Evolutionary conservation across 2,113 vertebrate genomes (phyloP).

Genomic region (Heptranchias perlo): DNA sequence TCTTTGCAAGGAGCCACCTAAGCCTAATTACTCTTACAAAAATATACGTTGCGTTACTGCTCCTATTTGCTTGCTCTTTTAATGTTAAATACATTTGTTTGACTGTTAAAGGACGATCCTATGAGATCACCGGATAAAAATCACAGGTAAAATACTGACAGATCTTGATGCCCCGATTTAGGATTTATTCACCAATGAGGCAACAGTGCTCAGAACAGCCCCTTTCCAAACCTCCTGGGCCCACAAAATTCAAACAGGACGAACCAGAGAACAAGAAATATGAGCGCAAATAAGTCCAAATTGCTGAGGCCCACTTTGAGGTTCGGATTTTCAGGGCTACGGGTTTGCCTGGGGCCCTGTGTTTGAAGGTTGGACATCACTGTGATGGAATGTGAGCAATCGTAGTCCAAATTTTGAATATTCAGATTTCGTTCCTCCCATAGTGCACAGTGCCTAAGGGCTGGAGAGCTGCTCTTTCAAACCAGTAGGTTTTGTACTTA

Average conservation of each 20-base stretch:
- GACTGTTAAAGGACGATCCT: not conserved
- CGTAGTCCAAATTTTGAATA: not conserved
- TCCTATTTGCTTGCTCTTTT: not conserved
- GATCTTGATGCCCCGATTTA: not conserved
- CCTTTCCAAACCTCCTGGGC: not conserved
- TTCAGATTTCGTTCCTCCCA: not conserved
- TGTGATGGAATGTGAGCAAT: not conserved
- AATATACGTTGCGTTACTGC: not conserved
- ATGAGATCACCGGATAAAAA: not conserved
- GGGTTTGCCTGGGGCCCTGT: not conserved
- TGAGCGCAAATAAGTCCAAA: not conserved
- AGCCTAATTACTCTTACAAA: not conserved
- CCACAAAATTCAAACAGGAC: not conserved
- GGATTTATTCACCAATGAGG: not conserved
- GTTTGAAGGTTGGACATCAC: not conserved
- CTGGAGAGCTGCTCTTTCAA: not conserved
- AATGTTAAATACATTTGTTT: not conserved
- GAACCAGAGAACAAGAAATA: not conserved
- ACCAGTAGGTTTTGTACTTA: not conserved
- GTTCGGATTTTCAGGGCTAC: not conserved
- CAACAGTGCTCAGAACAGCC: not conserved
- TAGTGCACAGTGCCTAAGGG: not conserved
- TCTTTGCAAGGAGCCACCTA: not conserved
- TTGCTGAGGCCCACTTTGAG: not conserved
- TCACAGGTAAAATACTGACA: not conserved